Percentiles rank a stretch among this genome's conserved stretches.
Conservation (phyloP, 2,888 invertebrate genomes). For the Pseudanteris insignis region DNA sequence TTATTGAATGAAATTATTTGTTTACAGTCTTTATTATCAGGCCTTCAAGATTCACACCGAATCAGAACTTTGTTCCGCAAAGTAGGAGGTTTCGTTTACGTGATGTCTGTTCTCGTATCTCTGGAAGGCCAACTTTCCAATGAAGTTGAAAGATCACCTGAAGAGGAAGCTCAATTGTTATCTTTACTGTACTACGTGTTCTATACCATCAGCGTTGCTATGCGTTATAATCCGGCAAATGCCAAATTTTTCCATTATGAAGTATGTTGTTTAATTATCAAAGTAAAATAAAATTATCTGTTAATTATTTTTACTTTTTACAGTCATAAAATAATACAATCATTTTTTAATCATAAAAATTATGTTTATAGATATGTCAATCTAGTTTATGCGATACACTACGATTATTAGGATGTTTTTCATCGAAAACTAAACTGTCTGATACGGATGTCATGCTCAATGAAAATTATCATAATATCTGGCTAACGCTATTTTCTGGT, state of each 20-base stretch:
- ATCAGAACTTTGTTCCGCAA: constrained; percentile 96
- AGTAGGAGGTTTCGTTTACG: constrained; percentile 97
- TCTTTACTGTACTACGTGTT: constrained; percentile 88
- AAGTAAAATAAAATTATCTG: no score
- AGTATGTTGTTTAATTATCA: no score
- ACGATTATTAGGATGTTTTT: constrained; percentile 90
- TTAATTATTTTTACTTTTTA: no score
- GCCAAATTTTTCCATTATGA: constrained; percentile 98
- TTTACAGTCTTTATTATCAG: constrained; percentile 78
- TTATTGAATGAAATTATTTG: background rate
- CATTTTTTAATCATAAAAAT: no score
- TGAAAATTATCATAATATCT: constrained; percentile 63
- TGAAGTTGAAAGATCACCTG: constrained; percentile 54
- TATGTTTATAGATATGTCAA: constrained; percentile 79
- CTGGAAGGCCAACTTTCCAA: constrained; percentile 81
- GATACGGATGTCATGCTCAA: constrained; percentile 63
- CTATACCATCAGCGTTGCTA: constrained; percentile 94
- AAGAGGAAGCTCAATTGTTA: constrained; percentile 73
- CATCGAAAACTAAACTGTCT: constrained; percentile 68
- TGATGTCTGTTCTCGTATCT: constrained; percentile 93
- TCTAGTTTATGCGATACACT: constrained; percentile 94
- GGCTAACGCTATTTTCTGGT: constrained; percentile 81
- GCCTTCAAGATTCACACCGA: constrained; percentile 94
- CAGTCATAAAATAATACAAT: no score
- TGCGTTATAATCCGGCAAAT: constrained; percentile 99